Conservation (phyloP, 1,140 invertebrate genomes). For the Sinonovacula constricta region DNA sequence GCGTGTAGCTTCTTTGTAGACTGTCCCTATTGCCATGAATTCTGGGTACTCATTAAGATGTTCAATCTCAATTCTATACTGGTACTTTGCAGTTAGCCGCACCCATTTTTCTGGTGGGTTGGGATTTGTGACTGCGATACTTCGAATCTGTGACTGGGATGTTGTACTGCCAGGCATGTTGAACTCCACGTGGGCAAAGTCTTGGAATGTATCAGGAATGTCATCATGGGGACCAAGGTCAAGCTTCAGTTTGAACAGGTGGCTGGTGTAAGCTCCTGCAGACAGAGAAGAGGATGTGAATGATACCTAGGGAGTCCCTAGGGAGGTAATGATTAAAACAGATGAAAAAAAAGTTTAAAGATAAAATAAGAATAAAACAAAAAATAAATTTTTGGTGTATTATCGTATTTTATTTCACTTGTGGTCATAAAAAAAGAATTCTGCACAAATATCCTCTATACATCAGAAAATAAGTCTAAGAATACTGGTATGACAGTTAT, state of each 20-base stretch:
- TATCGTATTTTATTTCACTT: no score
- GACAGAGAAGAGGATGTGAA: no score
- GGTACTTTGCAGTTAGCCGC: conserved; percentile 96
- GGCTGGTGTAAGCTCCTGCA: conserved; percentile 96
- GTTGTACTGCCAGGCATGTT: conserved; percentile 99
- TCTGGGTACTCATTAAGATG: conserved; percentile 61
- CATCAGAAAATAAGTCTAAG: no score
- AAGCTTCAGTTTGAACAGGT: conserved; percentile 95
- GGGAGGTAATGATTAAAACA: background rate
- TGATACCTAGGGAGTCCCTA: no score
- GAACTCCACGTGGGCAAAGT: conserved; percentile 95
- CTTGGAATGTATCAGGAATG: conserved; percentile 94
- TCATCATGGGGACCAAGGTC: conserved; percentile 98
- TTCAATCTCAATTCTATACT: conserved; percentile 85
- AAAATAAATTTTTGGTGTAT: background rate
- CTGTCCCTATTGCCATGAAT: conserved; percentile 29
- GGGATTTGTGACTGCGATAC: conserved; percentile 94
- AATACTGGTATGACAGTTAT: no score
- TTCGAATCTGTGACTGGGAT: conserved; percentile 96
- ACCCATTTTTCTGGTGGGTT: conserved; percentile 99
- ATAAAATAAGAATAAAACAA: no score
- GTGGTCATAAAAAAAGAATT: no score
- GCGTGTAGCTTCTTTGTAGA: conserved; percentile 33
- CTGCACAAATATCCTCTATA: no score
- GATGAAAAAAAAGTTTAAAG: no score